Percentiles rank a stretch among this genome's conserved stretches.
phyloP scores from a whole-genome alignment of 2,888 invertebrate genomes.

The Calameuta pallipes region DNA sequence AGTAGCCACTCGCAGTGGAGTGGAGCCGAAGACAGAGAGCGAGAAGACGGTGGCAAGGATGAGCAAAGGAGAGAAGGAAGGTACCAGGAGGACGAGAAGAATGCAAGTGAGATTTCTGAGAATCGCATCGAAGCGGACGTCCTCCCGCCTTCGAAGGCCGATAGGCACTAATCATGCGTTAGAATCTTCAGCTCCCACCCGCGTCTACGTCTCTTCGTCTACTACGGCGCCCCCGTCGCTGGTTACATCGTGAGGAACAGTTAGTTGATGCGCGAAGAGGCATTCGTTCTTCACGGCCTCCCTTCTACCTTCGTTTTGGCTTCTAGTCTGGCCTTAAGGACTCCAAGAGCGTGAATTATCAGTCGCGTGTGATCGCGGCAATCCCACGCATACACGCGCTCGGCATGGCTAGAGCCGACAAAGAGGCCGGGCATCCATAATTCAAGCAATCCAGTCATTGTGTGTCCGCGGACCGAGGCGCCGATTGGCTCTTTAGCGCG shows the following conservation, averaged over 20 bases:
- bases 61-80: background rate
- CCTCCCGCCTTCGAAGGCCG: constrained; percentile 26
- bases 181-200: constrained; percentile 36
- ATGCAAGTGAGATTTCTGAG: constrained; percentile 37
- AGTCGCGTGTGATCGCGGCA: constrained; percentile 55
- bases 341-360: constrained; percentile 49
- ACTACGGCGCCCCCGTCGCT: constrained; percentile 32
- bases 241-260: constrained; percentile 27
- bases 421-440: constrained; percentile 59
- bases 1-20: background rate
- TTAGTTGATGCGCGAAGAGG: background rate
- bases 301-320: constrained; percentile 11
- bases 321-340: constrained; percentile 9
- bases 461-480: constrained; percentile 47
- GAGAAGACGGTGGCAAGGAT: background rate
- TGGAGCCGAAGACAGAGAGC: background rate
- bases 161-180: constrained; percentile 36
- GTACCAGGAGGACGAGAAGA: background rate
- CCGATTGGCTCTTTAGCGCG: constrained; percentile 52
- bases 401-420: constrained; percentile 38
- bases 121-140: constrained; percentile 30
- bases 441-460: constrained; percentile 59
- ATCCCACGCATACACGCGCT: constrained; percentile 27
- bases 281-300: background rate
- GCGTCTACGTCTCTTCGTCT: constrained; percentile 1